Percentiles rank a stretch among this genome's conserved stretches.
phyloP scores from a whole-genome alignment of 2,797 vertebrate genomes.

The Falco cherrug region DNA sequence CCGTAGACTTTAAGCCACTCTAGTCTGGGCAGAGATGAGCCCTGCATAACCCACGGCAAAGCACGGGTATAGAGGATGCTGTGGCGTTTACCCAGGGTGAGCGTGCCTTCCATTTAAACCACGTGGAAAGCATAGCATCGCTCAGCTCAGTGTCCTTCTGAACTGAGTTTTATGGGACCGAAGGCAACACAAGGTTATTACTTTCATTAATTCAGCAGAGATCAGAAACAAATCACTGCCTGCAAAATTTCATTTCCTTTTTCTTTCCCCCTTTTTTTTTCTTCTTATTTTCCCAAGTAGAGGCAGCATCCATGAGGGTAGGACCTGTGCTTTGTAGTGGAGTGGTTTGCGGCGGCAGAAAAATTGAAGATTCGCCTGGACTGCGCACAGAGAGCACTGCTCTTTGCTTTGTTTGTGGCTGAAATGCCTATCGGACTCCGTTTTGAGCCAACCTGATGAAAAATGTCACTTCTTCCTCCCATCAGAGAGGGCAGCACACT shows the following conservation, averaged over 20 bases:
- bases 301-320: background rate
- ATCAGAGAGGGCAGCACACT: fast-evolving
- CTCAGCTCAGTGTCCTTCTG: background rate
- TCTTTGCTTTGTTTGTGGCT: background rate
- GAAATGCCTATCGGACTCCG: background rate
- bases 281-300: background rate
- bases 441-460: background rate
- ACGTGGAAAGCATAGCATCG: background rate
- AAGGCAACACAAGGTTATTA: background rate
- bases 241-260: background rate
- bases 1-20: background rate
- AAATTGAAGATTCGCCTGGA: background rate
- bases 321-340: background rate
- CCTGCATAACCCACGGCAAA: too few relatives aligned
- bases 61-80: background rate
- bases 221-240: background rate
- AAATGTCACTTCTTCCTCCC: background rate
- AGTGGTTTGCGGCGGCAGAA: background rate
- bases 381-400: background rate
- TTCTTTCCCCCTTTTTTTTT: background rate
- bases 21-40: background rate
- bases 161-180: background rate
- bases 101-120: fast-evolving
- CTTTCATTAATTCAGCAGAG: background rate
- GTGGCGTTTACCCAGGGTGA: background rate